Evolutionary conservation across 2,888 invertebrate species (phyloP).

Genomic region (Danaus chrysippus): DNA sequence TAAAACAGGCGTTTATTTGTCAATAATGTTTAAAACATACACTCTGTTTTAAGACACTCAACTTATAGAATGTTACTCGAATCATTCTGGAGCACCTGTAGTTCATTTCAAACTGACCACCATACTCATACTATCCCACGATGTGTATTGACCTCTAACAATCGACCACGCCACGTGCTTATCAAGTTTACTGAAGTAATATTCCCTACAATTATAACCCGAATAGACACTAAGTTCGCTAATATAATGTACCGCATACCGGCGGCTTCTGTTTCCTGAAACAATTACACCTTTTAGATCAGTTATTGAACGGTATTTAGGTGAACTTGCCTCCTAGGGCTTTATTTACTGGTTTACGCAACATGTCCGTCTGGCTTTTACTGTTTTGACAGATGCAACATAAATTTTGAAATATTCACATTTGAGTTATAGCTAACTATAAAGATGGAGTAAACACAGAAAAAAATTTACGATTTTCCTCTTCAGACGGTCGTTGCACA

Average conservation of each 20-base stretch:
- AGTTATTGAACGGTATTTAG: conserved; percentile 49
- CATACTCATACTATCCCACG: conserved; percentile 21
- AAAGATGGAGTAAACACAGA: conserved; percentile 42
- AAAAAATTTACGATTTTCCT: conserved; percentile 38
- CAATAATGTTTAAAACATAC: too few relatives aligned
- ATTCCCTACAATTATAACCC: conserved; percentile 40
- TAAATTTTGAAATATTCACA: conserved; percentile 49
- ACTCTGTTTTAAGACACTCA: not conserved
- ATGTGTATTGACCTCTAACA: conserved; percentile 31
- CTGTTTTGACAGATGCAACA: conserved; percentile 65
- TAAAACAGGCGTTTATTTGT: too few relatives aligned
- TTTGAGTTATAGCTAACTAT: conserved; percentile 54
- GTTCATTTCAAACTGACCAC: conserved; percentile 9
- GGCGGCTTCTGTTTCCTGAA: conserved; percentile 50
- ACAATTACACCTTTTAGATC: conserved; percentile 64
- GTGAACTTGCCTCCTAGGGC: conserved; percentile 40
- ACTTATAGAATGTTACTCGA: conserved; percentile 10
- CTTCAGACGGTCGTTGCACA: conserved; percentile 25
- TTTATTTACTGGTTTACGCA: conserved; percentile 46
- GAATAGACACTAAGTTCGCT: conserved; percentile 48
- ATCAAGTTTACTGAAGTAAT: conserved; percentile 30
- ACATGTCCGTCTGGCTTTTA: conserved; percentile 38
- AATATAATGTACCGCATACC: conserved; percentile 41
- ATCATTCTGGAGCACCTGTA: conserved; percentile 1
- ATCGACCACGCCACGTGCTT: conserved; percentile 30